Percentiles rank a stretch among this genome's conserved stretches.
Evolutionary conservation across 92 coral and sea anemone species (phyloP).

Genomic region (Pocillopora meandrina): DNA sequence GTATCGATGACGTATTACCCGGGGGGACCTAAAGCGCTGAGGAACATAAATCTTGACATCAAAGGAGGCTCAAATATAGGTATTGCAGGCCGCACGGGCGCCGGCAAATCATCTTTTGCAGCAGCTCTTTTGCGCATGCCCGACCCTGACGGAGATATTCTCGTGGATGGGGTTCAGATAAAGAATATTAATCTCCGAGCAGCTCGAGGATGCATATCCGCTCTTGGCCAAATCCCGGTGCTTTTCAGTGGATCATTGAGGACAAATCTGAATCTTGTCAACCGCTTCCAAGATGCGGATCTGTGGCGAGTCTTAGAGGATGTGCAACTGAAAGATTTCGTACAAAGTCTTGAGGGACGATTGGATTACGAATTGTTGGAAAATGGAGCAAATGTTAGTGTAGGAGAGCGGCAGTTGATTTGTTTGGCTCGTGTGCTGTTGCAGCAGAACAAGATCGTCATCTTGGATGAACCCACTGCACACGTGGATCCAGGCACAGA

Average conservation of each 20-base stretch:
- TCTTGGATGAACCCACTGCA: constrained; percentile 9
- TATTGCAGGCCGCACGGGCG: constrained; percentile 1
- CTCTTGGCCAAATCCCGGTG: not conserved
- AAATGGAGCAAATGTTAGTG: not conserved
- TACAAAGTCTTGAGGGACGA: not conserved
- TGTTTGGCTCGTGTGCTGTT: not conserved
- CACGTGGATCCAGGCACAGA: not conserved
- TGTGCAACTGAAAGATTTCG: constrained; percentile 1
- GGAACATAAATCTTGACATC: not conserved
- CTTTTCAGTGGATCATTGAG: not conserved
- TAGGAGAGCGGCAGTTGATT: no score
- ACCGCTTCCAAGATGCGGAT: not conserved
- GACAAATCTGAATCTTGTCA: not conserved
- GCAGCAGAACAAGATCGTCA: not conserved
- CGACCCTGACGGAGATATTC: not conserved
- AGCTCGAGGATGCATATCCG: not conserved
- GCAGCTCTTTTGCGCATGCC: constrained; percentile 5
- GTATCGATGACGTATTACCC: not conserved
- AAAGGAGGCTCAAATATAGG: constrained; percentile 6
- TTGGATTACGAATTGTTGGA: not conserved
- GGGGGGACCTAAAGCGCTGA: not conserved
- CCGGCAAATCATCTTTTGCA: not conserved
- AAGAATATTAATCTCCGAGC: not conserved
- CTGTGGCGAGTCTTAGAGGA: constrained; percentile 4
- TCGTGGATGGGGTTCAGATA: not conserved